These are phyloP conservation scores for Illadopsis cleaveri DNA, from an alignment of 2,113 vertebrate genomes.

Conservation along the genomic window DNA sequence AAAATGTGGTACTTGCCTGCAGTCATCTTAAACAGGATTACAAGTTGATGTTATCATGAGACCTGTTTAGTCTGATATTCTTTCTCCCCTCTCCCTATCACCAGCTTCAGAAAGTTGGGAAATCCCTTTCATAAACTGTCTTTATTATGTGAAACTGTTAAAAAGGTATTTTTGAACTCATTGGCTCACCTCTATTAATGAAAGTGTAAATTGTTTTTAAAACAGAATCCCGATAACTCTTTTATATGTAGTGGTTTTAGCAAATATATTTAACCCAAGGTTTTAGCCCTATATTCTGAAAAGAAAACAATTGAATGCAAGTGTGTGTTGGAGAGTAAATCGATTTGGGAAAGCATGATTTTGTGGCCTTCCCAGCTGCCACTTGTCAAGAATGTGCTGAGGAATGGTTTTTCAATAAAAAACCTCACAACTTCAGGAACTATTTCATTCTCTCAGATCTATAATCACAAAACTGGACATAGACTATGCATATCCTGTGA, in stretches of 20 bases:
- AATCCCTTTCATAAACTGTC: background rate
- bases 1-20: background rate
- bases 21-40: background rate
- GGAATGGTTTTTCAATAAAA: background rate
- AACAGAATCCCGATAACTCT: background rate
- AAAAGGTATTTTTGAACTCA: background rate
- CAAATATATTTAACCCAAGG: background rate
- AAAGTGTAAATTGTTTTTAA: background rate
- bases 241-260: background rate
- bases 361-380: background rate
- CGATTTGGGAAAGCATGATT: background rate
- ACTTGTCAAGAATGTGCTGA: background rate
- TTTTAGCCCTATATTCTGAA: background rate
- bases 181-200: background rate
- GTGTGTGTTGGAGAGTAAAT: background rate
- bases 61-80: background rate
- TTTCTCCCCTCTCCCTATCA: background rate
- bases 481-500: background rate
- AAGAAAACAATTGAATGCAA: background rate
- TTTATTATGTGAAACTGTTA: background rate
- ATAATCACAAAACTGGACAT: background rate
- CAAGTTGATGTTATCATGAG: background rate
- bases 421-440: background rate
- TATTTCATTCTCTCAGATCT: background rate
- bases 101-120: background rate